phyloP scores from a whole-genome alignment of 92 coral and sea anemone species.

The Meandrina meandrites region DNA sequence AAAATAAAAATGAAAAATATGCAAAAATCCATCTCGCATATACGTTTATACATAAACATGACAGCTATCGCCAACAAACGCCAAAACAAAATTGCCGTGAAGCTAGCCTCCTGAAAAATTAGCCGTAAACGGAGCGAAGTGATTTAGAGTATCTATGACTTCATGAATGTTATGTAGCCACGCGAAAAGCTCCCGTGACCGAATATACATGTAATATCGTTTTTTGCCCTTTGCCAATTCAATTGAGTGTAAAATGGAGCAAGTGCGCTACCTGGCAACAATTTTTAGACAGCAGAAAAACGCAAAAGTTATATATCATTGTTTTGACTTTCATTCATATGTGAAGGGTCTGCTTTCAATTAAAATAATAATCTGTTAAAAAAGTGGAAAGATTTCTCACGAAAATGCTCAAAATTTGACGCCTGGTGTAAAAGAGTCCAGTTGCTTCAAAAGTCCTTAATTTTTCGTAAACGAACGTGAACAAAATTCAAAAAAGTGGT shows the following conservation, averaged over 20 bases:
- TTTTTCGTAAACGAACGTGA: not conserved
- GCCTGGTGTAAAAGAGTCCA: not conserved
- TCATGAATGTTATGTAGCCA: not conserved
- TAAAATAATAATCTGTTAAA: not conserved
- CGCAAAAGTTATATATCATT: not conserved
- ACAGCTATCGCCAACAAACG: conserved; percentile 13
- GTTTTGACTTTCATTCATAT: not conserved
- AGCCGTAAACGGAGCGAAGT: not conserved
- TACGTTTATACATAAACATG: conserved; percentile 22
- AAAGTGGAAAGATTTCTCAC: not conserved
- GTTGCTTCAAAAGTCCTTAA: not conserved
- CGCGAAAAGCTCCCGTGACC: not conserved
- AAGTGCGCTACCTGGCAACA: conserved; percentile 20
- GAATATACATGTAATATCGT: not conserved
- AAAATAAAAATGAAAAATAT: conserved; percentile 16
- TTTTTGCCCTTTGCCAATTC: not conserved
- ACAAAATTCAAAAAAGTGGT: not conserved
- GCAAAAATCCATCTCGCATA: conserved; percentile 20
- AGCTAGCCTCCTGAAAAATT: not conserved
- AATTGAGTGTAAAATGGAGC: not conserved
- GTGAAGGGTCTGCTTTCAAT: not conserved
- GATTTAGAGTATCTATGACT: not conserved
- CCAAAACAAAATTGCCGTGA: not conserved
- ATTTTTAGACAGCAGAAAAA: conserved; percentile 10
- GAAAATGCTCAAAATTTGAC: not conserved